These are phyloP conservation scores for Mesodorylaimus sp. DNA, from an alignment of 2,888 invertebrate species.

Conservation along the genomic window DNA sequence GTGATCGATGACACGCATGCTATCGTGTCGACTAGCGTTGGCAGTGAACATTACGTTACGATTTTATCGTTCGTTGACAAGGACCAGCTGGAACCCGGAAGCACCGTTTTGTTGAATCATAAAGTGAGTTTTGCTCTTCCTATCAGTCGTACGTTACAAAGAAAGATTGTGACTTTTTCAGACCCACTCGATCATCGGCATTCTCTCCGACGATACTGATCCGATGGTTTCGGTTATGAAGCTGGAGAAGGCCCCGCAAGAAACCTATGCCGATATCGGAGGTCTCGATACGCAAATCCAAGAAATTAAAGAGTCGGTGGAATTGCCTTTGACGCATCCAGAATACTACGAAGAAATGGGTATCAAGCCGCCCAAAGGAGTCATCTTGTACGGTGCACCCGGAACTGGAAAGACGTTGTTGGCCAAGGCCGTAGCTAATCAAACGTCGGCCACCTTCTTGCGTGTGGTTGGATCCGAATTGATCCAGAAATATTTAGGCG, in stretches of 20 bases:
- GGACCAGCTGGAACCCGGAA: constrained; percentile 93
- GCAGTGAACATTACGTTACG: constrained; percentile 96
- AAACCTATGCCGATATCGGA: constrained; percentile 13
- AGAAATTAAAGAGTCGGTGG: constrained; percentile 59
- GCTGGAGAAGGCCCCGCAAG: constrained; percentile 88
- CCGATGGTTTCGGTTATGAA: constrained; percentile 99
- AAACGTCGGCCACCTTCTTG: constrained; percentile 94
- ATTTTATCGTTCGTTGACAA: constrained; percentile 98
- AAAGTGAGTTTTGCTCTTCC: constrained; percentile 44
- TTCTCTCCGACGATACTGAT: constrained; percentile 94
- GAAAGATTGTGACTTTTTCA: constrained; percentile 21
- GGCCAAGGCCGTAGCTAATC: constrained; percentile 97
- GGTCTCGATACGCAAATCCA: constrained; percentile 12
- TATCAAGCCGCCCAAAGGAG: constrained; percentile 96
- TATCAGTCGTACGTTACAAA: not conserved
- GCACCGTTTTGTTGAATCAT: constrained; percentile 90
- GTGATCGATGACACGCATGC: constrained; percentile 99
- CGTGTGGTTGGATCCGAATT: constrained; percentile 97
- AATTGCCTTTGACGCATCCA: constrained; percentile 90
- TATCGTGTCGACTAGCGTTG: constrained; percentile 85
- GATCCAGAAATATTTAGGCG: constrained; percentile 93
- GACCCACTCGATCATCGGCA: constrained; percentile 98
- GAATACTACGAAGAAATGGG: constrained; percentile 99
- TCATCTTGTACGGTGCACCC: constrained; percentile 89
- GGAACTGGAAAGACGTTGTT: constrained; percentile 94